Conservation (phyloP, 2,113 vertebrate genomes). For the Ochotona princeps region DNA sequence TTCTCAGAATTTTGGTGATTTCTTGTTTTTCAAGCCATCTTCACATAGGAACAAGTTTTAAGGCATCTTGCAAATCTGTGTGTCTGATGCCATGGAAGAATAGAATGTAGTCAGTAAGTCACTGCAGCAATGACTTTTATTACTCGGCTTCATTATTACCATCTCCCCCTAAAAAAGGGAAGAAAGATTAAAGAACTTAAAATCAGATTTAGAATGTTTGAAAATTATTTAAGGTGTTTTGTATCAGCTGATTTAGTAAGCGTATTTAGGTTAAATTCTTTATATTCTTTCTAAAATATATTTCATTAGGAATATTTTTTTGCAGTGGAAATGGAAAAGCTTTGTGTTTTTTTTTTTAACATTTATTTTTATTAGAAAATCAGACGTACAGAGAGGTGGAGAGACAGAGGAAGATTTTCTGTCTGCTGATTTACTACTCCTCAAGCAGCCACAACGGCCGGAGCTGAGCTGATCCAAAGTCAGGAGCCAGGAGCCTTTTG, state of each 20-base stretch:
- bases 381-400: too few species aligned
- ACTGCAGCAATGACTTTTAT: not conserved
- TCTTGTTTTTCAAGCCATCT: not conserved
- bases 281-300: not conserved
- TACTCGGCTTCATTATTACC: not conserved
- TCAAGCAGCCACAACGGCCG: too few species aligned
- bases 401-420: too few species aligned
- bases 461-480: too few species aligned
- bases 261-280: not conserved
- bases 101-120: not conserved
- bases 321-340: not conserved
- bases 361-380: too few species aligned
- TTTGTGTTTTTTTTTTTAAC: slow-evolving; percentile 28
- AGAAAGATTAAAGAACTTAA: not conserved
- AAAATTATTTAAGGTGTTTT: not conserved
- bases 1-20: not conserved
- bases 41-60: not conserved
- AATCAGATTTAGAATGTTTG: not conserved
- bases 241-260: slow-evolving; percentile 21
- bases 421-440: too few species aligned
- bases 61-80: not conserved
- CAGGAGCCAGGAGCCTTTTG: too few species aligned
- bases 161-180: not conserved
- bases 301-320: not conserved
- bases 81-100: not conserved